Base-by-base conservation (phyloP, 2,797 vertebrate genomes). In the Pygocentrus nattereri region DNA sequence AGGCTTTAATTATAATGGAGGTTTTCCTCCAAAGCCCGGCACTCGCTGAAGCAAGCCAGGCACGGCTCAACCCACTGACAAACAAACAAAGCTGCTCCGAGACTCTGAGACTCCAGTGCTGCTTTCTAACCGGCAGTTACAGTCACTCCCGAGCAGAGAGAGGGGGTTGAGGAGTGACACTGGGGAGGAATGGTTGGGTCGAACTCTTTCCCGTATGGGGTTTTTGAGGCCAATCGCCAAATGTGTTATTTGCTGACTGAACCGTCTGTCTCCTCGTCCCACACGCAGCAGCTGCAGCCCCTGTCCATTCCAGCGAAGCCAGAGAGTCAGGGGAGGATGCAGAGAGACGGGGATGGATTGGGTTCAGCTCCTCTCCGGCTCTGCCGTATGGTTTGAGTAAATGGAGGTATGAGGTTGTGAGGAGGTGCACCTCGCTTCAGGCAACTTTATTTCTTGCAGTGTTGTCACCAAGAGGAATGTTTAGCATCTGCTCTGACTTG, bases 1-100 rank as follows among this genome's bases (percentile, higher is more conserved):
- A 93, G 84, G 85, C 91, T 93, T 90, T 94, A 93, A 97, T 97
- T 97, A 96, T 91, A 95, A 90, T 91, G 93, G 86, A 94, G 82
- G 89, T 85, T 86, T 84, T 87, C 81, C 86, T 89, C 90, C 85
- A 0, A 87, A 70, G 44, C 30, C 83, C 58, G 62, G 88, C 87
- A 68, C 82, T 73, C 87, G 91, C 90, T 82, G 61, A 38, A 47
- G 77, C 82, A 72, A 79, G 82, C 59, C 18, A 31, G 67, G 87
- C 82, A 68, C 61, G 65, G 54, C 59, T 78, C 68, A 88, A 74
- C 76, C 72, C 41, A 80, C 70, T 71, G 52, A 77, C 74, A 80
- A 80, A 85, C 84, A 82, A 82, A 74, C 76, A 82, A 67, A 52
- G 56, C 74, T 18, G 67, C 67, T 31, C 23, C 38, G 67, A 76